Evolutionary conservation across 2,888 invertebrate genomes (phyloP).

Genomic region (Maniola hyperantus): DNA sequence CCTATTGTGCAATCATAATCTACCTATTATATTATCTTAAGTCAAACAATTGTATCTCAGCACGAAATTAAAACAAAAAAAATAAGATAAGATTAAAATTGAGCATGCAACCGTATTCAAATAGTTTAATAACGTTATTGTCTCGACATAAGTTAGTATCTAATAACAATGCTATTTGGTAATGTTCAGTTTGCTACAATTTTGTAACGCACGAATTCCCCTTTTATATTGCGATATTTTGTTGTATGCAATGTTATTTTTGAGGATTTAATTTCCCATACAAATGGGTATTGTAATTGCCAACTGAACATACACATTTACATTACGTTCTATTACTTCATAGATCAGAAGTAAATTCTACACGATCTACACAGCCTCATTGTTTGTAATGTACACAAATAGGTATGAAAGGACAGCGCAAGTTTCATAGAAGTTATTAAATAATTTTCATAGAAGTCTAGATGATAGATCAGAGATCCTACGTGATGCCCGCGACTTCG

Average conservation of each 20-base stretch:
- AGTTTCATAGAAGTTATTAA: too few species aligned
- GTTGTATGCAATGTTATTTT: not conserved
- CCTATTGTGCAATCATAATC: conserved; percentile 4
- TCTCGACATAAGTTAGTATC: conserved; percentile 22
- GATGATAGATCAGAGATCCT: too few species aligned
- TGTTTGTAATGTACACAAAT: too few species aligned
- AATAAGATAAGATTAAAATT: conserved; percentile 25
- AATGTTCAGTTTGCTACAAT: conserved; percentile 37
- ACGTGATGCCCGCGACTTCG: too few species aligned
- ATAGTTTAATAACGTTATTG: conserved; percentile 38
- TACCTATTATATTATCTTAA: conserved; percentile 7
- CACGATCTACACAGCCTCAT: too few species aligned
- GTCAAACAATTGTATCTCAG: conserved; percentile 13
- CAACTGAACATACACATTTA: not conserved
- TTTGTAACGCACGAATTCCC: conserved; percentile 44
- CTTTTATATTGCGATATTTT: conserved; percentile 39
- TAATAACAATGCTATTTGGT: conserved; percentile 40
- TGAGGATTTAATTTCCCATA: not conserved
- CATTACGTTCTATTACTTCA: too few species aligned
- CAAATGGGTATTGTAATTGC: conserved; percentile 4
- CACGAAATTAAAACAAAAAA: conserved; percentile 27
- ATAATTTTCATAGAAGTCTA: too few species aligned
- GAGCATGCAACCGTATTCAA: conserved; percentile 31
- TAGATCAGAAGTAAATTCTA: too few species aligned
- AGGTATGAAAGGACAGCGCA: too few species aligned